These are phyloP conservation scores for Eristalis tenax DNA, from an alignment of 2,888 invertebrate species.

Conservation along the genomic window DNA sequence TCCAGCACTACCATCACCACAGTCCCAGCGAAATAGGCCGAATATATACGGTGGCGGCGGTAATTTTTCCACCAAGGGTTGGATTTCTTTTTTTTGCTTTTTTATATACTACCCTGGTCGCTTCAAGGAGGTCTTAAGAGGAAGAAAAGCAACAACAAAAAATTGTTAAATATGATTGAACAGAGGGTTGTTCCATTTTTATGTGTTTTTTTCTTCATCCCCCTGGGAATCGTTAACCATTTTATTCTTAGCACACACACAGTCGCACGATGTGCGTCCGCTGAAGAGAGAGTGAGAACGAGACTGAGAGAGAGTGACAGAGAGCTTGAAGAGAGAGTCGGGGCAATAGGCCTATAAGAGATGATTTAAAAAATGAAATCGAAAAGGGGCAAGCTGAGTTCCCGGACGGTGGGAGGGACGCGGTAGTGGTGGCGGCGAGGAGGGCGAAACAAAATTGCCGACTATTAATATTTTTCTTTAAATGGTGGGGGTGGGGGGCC, in stretches of 20 bases:
- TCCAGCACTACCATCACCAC: not conserved
- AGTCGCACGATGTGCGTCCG: not conserved
- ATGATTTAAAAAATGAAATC: not conserved
- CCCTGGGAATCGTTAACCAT: slow-evolving; percentile 39
- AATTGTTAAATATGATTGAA: slow-evolving; percentile 40
- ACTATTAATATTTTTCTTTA: slow-evolving; percentile 45
- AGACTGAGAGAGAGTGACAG: not conserved
- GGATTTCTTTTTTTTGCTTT: slow-evolving; percentile 1
- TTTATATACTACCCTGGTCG: slow-evolving; percentile 13
- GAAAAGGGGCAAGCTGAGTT: not conserved
- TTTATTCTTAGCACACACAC: slow-evolving; percentile 16
- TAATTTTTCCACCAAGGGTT: slow-evolving; percentile 1
- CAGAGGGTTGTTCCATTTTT: slow-evolving; percentile 31
- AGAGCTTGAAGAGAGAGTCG: not conserved
- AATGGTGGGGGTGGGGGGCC: not conserved
- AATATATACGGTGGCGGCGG: slow-evolving; percentile 3
- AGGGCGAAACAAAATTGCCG: slow-evolving; percentile 36
- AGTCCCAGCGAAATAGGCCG: not conserved
- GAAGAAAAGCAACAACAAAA: slow-evolving; percentile 16
- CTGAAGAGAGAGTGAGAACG: not conserved
- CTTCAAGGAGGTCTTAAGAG: not conserved
- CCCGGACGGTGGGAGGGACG: not conserved
- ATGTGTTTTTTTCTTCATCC: not conserved
- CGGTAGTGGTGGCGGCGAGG: not conserved
- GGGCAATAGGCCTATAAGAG: not conserved